phyloP scores from a whole-genome alignment of 2,888 invertebrate genomes.

The Drosophila melanosoma region DNA sequence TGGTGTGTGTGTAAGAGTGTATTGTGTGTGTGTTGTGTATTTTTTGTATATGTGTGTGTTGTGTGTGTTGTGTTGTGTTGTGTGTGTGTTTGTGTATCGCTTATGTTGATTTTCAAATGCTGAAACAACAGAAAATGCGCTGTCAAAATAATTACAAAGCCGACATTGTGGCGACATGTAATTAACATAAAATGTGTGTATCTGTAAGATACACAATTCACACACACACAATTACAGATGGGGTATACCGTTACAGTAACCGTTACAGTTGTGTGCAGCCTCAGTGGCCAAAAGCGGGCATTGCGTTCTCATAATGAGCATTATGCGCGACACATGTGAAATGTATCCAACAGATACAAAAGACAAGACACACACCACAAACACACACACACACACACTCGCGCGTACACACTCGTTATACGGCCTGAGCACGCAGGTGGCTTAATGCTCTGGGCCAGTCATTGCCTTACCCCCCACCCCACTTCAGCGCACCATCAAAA shows the following conservation, averaged over 20 bases:
- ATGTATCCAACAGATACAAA: conserved; percentile 59
- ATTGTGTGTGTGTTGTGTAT: not conserved
- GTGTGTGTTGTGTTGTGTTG: conserved; percentile 1
- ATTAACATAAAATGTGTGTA: conserved; percentile 75
- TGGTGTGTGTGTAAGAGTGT: conserved; percentile 2
- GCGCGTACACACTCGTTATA: conserved; percentile 15
- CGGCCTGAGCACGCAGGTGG: conserved; percentile 57
- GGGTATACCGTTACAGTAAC: not conserved
- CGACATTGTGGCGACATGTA: conserved; percentile 67
- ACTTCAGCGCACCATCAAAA: not conserved
- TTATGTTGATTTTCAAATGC: conserved; percentile 57
- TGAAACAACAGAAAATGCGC: conserved; percentile 61
- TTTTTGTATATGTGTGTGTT: conserved; percentile 3
- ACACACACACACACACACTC: not conserved
- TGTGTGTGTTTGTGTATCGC: conserved; percentile 14
- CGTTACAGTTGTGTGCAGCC: conserved; percentile 29
- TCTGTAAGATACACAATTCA: conserved; percentile 45
- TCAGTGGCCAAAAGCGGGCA: conserved; percentile 23
- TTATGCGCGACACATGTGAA: conserved; percentile 59
- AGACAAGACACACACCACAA: not conserved
- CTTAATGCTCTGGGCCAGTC: conserved; percentile 51
- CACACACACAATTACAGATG: conserved; percentile 5
- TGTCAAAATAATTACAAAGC: conserved; percentile 78
- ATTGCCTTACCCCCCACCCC: conserved; percentile 5
- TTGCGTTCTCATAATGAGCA: conserved; percentile 57